Evolutionary conservation across 2,888 invertebrate genomes (phyloP), one percentile per base, ranked within the genome.

Genomic region (Rhabditophanes sp.): DNA sequence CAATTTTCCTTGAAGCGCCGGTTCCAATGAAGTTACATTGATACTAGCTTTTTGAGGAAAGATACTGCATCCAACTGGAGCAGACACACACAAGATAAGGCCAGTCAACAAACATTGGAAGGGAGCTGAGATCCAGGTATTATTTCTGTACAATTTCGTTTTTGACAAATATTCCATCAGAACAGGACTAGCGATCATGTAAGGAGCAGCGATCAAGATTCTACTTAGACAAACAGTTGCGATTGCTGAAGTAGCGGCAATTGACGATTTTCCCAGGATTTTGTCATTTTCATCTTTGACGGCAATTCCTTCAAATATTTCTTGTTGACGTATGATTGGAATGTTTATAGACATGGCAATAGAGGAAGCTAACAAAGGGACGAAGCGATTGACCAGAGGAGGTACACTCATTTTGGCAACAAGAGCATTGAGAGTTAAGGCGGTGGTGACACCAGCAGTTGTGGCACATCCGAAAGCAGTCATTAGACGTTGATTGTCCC

Each of bases 291-390:
- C 42, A 19, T 43, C 41, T 2, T 37, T 35, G 32, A 49, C 15
- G 21, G 43, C 45, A 6, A 49, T 32, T 11, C 49, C 49, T 14
- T 47, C 40, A 14, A 21, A 26, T 4, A 18, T 41, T 32, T 17
- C 45, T 44, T 36, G 37, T 25, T 42, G 43, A 65, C 93, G 75
- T 90, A 93, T 93, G 73, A 85, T 76, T 4, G 93, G 93, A 61
- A 93, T 85, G 71, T 93, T 93, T 63, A 93, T 81, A 65, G 83
- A 85, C 70, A 93, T 93, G 23, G 93, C 88, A 20, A 84, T 81
- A 25, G 84, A 82, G 0, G 93, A 88, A 0, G 90, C 90, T 19
- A 77, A 79, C 64, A 90, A 79, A 0, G 93, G 93, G 11, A 93
- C 90, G 62, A 87, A 73, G 17, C 90, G 75, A 2, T 80, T 82